Conservation (phyloP, 1,140 invertebrate genomes). For the Pogonomyrmex californicus region DNA sequence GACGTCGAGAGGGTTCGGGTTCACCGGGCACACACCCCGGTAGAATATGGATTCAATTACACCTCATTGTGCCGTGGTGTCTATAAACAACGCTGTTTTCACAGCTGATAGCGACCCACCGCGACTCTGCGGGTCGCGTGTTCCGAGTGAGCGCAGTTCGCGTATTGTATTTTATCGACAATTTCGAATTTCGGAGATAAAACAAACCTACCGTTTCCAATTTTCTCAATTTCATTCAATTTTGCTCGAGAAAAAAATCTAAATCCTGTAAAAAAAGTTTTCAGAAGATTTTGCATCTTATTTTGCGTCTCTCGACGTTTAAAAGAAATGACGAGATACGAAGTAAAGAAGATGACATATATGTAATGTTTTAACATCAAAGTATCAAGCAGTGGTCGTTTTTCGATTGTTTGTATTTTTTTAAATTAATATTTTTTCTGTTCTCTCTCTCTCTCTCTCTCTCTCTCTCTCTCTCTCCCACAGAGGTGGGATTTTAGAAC, state of each 20-base stretch:
- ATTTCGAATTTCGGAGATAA: not conserved
- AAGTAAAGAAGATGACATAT: not conserved
- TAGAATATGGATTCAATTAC: constrained; percentile 85
- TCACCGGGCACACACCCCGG: constrained; percentile 47
- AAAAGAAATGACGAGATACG: not conserved
- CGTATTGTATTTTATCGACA: not conserved
- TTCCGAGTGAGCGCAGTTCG: not conserved
- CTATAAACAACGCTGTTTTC: constrained; percentile 86
- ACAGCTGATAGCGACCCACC: constrained; percentile 82
- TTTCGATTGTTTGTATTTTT: too few species aligned
- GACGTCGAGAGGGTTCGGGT: constrained; percentile 61
- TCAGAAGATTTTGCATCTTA: not conserved
- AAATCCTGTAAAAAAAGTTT: not conserved
- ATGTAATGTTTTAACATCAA: not conserved
- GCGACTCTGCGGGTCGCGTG: constrained; percentile 46
- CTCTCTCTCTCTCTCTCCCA: too few species aligned
- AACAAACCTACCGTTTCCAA: not conserved
- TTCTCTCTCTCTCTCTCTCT: too few species aligned
- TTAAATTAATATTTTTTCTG: too few species aligned
- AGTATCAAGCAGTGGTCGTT: too few species aligned
- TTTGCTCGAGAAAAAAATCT: not conserved
- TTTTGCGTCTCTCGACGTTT: not conserved
- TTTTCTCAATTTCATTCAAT: not conserved
- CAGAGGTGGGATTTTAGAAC: too few species aligned
- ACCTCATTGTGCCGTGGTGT: constrained; percentile 84